Conservation (phyloP, 2,797 vertebrate genomes). For the Paguma larvata region DNA sequence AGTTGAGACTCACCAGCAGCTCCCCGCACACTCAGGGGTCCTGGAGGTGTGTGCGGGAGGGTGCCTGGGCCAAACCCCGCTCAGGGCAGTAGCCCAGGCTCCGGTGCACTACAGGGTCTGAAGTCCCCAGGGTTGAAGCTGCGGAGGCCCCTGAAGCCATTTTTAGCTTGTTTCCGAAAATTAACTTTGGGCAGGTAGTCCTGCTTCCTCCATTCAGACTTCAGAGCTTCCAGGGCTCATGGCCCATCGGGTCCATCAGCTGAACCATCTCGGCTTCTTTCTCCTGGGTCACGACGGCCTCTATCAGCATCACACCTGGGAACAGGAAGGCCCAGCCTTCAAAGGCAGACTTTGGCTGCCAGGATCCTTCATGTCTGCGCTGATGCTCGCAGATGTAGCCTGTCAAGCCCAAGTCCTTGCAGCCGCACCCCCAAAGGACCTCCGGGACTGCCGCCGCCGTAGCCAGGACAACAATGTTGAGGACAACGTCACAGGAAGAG, state of each 20-base stretch:
- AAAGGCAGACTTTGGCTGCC: background rate
- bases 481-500: background rate
- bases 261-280: slow-evolving; percentile 91
- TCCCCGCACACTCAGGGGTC: slow-evolving; percentile 97
- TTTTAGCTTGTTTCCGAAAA: slow-evolving; percentile 93
- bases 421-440: background rate
- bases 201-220: slow-evolving; percentile 96
- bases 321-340: slow-evolving; percentile 91
- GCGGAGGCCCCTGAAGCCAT: slow-evolving; percentile 92
- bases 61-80: slow-evolving; percentile 93
- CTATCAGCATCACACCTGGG: slow-evolving; percentile 91
- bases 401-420: background rate
- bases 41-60: slow-evolving; percentile 91
- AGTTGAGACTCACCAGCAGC: slow-evolving; percentile 93
- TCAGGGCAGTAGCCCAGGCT: slow-evolving; percentile 93
- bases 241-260: slow-evolving; percentile 88
- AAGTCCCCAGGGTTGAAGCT: slow-evolving; percentile 91
- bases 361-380: background rate
- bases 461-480: background rate
- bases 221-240: slow-evolving; percentile 91
- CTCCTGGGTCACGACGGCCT: slow-evolving; percentile 92
- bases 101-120: slow-evolving; percentile 94
- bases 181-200: slow-evolving; percentile 97
- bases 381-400: rapidly evolving
- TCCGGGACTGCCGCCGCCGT: rapidly evolving